Base-by-base conservation (phyloP, 2,888 invertebrate species). In the Kuschelorhynchus macadamiae region DNA sequence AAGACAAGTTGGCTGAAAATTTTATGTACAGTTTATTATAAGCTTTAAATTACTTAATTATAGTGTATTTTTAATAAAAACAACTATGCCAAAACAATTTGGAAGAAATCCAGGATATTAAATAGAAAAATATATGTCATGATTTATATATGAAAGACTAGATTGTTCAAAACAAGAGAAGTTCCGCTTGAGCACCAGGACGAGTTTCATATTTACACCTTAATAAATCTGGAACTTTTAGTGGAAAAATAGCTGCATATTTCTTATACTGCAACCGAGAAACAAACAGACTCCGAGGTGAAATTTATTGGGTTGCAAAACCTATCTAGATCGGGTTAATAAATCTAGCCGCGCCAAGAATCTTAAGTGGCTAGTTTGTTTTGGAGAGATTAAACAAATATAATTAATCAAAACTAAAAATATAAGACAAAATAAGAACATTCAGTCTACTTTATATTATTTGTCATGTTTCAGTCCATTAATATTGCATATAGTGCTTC, bases 301-400 rank as follows among this genome's bases (percentile, higher is more conserved):
- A 36, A 18, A 62, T 62, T 62, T 53, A 62, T 62, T 53, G 44
- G 44, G 52, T 41, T 53, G 53, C 61, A 30, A 17, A 39, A 56
- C 32, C n/a, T 42, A 56, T 36, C 14, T 46, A 53, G 49, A 32
- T 39, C 47, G 39, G 56, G 56, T 64, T 71, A 52, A 59, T 60
- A 65, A 74, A 70, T 72, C 70, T 42, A 71, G 69, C 75, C 79
- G 80, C 79, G 80, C 80, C 80, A 79, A 79, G 80, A 80, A 80
- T 78, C 80, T 78, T 81, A 78, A 80, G 80, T 79, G 81, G 79
- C 81, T 44, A 36, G 21, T 55, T 18, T 46, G 44, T 62, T 79
- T 76, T 65, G 59, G 75, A 75, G 74, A 81, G 81, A 82, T 82
- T 81, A 80, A 80, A 81, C 81, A 82, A 82, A 81, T 81, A 81